phyloP scores from a whole-genome alignment of 2,888 invertebrate species.

The Drosophila ezoana region DNA sequence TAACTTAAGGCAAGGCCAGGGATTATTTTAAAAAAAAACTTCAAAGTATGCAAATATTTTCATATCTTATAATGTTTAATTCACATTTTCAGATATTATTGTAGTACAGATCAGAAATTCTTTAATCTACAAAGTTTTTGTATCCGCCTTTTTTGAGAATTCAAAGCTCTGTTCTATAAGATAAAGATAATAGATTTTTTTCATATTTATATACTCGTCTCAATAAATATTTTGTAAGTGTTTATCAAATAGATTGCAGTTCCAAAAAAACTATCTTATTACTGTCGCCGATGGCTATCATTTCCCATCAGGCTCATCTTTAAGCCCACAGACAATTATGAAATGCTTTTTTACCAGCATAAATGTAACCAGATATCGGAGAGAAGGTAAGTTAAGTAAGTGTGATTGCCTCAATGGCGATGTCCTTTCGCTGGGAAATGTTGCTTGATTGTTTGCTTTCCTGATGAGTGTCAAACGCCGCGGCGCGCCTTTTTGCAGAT shows the following conservation, averaged over 20 bases:
- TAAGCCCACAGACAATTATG: constrained; percentile 23
- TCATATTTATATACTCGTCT: background rate
- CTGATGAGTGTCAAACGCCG: constrained; percentile 60
- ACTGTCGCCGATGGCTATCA: background rate
- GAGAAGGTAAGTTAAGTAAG: constrained; percentile 7
- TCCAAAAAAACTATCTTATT: background rate
- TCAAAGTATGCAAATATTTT: no score
- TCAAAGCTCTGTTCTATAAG: no score
- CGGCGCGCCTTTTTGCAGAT: constrained; percentile 20
- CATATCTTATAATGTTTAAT: no score
- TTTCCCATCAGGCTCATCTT: constrained; percentile 1
- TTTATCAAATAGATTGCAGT: background rate
- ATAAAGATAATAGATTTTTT: no score
- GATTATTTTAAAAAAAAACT: no score
- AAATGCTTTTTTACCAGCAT: constrained; percentile 52
- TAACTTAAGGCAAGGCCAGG: no score
- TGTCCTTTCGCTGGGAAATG: constrained; percentile 44
- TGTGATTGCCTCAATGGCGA: constrained; percentile 48
- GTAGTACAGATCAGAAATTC: no score
- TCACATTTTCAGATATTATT: no score
- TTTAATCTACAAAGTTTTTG: no score
- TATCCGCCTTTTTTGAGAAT: no score
- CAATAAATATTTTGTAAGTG: no score
- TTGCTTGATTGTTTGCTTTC: constrained; percentile 66
- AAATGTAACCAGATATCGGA: constrained; percentile 48